Evolutionary conservation across 2,797 vertebrate genomes (phyloP).

Genomic region (Cercopithecus neglectus): DNA sequence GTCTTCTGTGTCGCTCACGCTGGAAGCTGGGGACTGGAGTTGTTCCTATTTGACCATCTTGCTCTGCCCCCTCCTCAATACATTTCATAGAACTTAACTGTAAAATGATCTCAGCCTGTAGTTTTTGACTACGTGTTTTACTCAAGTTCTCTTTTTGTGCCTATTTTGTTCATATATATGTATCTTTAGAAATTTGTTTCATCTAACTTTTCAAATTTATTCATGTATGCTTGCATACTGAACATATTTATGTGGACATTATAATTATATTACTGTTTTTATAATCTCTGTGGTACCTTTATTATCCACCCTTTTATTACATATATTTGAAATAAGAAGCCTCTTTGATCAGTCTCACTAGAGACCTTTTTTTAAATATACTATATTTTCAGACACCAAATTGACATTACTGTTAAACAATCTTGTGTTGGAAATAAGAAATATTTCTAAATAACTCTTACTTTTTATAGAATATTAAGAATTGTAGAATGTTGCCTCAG

Average conservation of each 20-base stretch:
- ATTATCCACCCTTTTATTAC: neutral
- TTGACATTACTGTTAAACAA: neutral
- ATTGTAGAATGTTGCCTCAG: neutral
- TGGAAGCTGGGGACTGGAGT: too few relatives aligned
- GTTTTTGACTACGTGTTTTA: neutral
- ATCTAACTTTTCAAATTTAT: slow-evolving; percentile 1
- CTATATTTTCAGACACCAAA: neutral
- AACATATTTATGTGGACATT: neutral
- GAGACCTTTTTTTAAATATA: neutral
- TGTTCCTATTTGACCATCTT: too few relatives aligned
- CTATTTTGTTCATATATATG: neutral
- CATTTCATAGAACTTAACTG: neutral
- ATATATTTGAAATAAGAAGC: neutral
- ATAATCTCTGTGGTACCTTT: neutral
- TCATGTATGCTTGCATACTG: neutral
- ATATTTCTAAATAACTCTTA: neutral
- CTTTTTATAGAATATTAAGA: neutral
- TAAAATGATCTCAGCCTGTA: neutral
- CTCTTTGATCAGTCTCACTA: neutral
- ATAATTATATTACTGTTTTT: neutral
- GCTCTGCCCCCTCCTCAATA: neutral
- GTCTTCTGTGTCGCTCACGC: too few relatives aligned
- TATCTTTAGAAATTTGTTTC: neutral
- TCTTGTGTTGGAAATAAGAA: neutral
- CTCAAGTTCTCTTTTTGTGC: neutral